Evolutionary conservation across 2,888 invertebrate genomes (phyloP), one percentile per base, ranked within the genome.

Genomic region (Oasisia sp.): DNA sequence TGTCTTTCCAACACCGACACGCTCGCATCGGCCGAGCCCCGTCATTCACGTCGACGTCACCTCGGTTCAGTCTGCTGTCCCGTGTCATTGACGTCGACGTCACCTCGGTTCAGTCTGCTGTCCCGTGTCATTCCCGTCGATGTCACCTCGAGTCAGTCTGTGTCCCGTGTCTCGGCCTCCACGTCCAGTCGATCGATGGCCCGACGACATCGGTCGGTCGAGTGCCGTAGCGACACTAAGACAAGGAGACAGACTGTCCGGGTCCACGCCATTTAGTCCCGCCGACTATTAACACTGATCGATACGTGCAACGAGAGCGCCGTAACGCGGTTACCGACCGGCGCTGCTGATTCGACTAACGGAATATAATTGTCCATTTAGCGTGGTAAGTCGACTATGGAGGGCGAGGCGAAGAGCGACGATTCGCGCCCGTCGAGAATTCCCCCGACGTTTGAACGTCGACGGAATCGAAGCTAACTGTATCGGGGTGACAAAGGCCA

Each of bases 301-400:
- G 27, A 74, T 74, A 74, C 74, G 74, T 74, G 19, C 27, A 74
- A 74, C 27, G 74, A 74, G 74, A n/a, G n/a, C 74, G 19, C 7
- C 74, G 27, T 74, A 74, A 74, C 74, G 27, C 74, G 74, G 7
- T 74, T 74, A 74, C 74, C 27, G 19, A 27, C 19, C 74, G 27
- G 74, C 74, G 74, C 74, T 27, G 74, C 74, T 74, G 74, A 74
- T 74, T 74, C 74, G 74, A 74, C 74, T 74, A 74, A 74, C 74
- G 74, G 74, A 74, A 74, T 74, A 74, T 74, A 74, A 74, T 74
- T 74, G 74, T 74, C 74, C 74, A 74, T 74, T 74, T 74, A 74
- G 74, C 74, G 27, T 27, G 74, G 27, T 27, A 74, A 74, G 74
- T 74, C 74, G 27, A 74, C 74, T 27, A 27, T 19, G 74, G 74